These are phyloP conservation scores for Balearica regulorum DNA, from an alignment of 2,797 vertebrate species.

Conservation along the genomic window DNA sequence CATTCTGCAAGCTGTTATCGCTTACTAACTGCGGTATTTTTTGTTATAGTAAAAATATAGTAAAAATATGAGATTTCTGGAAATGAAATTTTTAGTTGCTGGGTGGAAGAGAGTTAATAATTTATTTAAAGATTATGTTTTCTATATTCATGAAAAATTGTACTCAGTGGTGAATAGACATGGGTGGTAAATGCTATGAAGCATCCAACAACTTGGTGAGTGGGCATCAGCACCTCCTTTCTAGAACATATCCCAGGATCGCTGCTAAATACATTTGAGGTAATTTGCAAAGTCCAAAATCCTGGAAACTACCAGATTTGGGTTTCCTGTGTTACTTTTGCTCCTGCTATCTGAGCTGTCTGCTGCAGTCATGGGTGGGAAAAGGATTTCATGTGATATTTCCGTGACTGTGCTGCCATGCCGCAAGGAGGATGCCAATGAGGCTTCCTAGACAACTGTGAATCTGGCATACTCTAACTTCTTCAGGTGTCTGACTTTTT, in stretches of 20 bases:
- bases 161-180: background rate
- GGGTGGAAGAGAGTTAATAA: background rate
- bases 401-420: background rate
- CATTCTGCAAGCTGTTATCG: background rate
- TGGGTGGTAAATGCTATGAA: background rate
- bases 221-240: slow-evolving; percentile 6
- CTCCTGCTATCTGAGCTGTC: background rate
- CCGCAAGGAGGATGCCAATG: background rate
- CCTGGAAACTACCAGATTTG: background rate
- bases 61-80: background rate
- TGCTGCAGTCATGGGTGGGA: background rate
- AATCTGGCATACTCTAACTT: background rate
- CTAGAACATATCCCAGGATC: background rate
- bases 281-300: background rate
- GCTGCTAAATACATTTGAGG: background rate
- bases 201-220: background rate
- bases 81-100: background rate
- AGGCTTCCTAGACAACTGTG: background rate
- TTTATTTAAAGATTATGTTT: slow-evolving; percentile 13
- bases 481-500: background rate
- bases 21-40: background rate
- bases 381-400: background rate
- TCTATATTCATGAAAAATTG: background rate
- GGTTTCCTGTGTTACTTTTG: background rate
- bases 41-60: background rate